A percentile compares a stretch with the other conserved stretches of the same genome.
Conservation (phyloP, 2,888 invertebrate genomes). For the Nysson spinosus region DNA sequence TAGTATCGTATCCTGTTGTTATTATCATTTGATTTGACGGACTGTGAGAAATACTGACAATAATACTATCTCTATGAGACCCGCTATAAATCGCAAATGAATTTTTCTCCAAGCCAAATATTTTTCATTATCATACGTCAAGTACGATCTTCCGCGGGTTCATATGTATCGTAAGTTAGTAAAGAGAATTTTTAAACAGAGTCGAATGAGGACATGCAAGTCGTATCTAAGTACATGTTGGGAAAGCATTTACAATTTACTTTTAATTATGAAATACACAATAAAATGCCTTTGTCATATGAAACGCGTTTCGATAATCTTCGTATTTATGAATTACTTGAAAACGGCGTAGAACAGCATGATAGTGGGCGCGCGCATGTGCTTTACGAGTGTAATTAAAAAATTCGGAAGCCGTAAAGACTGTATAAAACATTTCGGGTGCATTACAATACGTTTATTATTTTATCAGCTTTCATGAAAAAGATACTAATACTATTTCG, state of each 20-base stretch:
- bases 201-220: not conserved
- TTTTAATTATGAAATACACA: constrained; percentile 26
- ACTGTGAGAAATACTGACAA: too few relatives aligned
- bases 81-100: constrained; percentile 29
- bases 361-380: constrained; percentile 22
- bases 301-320: constrained; percentile 43
- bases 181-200: constrained; percentile 4
- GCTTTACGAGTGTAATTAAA: constrained; percentile 31
- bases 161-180: constrained; percentile 1
- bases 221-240: constrained; percentile 10
- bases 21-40: too few relatives aligned
- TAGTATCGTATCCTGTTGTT: too few relatives aligned
- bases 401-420: constrained; percentile 44
- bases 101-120: constrained; percentile 40
- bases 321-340: constrained; percentile 32
- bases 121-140: constrained; percentile 24
- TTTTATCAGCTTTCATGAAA: constrained; percentile 30
- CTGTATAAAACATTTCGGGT: constrained; percentile 45
- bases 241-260: constrained; percentile 38
- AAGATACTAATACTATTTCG: constrained; percentile 15
- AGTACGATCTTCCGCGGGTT: constrained; percentile 5
- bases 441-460: constrained; percentile 32
- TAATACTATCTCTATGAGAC: too few relatives aligned
- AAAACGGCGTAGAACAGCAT: not conserved
- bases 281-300: constrained; percentile 36